phyloP scores from a whole-genome alignment of 1,140 invertebrate genomes.

The Drosophila sp. region DNA sequence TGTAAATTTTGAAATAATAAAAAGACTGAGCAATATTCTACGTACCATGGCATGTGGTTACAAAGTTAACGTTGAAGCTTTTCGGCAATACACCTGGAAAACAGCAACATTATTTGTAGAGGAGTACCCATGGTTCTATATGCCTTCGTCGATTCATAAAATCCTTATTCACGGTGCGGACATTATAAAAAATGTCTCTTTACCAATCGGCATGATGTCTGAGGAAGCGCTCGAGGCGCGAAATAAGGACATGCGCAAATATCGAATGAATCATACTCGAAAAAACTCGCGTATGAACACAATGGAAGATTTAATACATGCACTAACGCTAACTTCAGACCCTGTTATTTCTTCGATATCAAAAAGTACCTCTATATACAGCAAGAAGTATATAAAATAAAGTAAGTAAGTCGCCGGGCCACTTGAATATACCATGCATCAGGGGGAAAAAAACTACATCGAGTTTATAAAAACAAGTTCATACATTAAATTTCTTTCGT shows the following conservation, averaged over 20 bases:
- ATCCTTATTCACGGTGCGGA: constrained; percentile 3
- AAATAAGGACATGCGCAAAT: constrained; percentile 13
- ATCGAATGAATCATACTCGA: constrained; percentile 8
- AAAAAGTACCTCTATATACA: background rate
- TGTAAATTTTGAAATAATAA: constrained; percentile 15
- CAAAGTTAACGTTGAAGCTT: constrained; percentile 11
- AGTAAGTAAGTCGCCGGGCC: background rate
- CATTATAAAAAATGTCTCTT: constrained; percentile 1
- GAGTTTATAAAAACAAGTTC: too few species aligned
- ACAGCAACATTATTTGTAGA: constrained; percentile 17
- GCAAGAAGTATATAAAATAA: background rate
- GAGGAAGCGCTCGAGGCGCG: constrained; percentile 14
- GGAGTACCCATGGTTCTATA: constrained; percentile 16
- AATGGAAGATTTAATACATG: constrained; percentile 13
- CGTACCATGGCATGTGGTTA: constrained; percentile 18
- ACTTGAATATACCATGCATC: too few species aligned
- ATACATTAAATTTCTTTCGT: too few species aligned
- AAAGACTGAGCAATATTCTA: constrained; percentile 15
- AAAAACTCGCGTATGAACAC: constrained; percentile 9
- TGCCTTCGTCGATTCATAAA: constrained; percentile 16
- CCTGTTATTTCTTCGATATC: constrained; percentile 3
- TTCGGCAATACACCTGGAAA: constrained; percentile 13
- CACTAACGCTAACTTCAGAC: constrained; percentile 1
- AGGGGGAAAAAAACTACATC: too few species aligned
- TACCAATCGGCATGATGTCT: constrained; percentile 22